These are phyloP conservation scores for Argyresthia albistria DNA, from an alignment of 2,888 invertebrate genomes.

Conservation along the genomic window DNA sequence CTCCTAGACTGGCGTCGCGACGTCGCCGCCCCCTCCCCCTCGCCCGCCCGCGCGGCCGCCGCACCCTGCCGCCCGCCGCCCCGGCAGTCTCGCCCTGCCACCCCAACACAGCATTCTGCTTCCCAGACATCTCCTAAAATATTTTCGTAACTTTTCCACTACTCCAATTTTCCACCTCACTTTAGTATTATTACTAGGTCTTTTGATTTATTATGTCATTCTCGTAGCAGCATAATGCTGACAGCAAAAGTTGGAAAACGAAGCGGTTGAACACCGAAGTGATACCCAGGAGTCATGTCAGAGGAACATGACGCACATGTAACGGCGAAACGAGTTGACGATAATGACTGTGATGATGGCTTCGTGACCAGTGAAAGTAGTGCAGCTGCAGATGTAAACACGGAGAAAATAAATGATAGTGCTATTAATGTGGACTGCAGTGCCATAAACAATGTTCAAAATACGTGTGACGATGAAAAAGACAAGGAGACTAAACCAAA, in stretches of 20 bases:
- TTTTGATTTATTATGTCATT: not conserved
- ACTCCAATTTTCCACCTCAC: not conserved
- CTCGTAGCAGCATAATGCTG: not conserved
- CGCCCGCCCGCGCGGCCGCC: slow-evolving; percentile 16
- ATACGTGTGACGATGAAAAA: slow-evolving; percentile 11
- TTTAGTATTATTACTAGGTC: not conserved
- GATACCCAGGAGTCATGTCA: slow-evolving; percentile 44
- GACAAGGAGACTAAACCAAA: not conserved
- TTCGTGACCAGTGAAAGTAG: slow-evolving; percentile 19
- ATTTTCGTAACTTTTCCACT: too few species aligned
- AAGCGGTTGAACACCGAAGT: not conserved
- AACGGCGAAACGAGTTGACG: not conserved
- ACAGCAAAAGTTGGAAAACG: not conserved
- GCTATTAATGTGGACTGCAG: not conserved
- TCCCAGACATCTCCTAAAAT: too few species aligned
- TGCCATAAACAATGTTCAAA: slow-evolving; percentile 9
- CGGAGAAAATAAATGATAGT: not conserved
- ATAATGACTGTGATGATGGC: slow-evolving; percentile 24
- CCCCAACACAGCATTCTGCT: not conserved
- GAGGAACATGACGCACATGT: slow-evolving; percentile 31
- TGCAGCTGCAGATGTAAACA: slow-evolving; percentile 10
- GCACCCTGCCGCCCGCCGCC: not conserved
- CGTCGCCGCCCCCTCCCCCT: slow-evolving; percentile 36
- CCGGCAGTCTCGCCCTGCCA: not conserved
- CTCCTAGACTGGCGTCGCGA: slow-evolving; percentile 66